A percentile compares a stretch with the other conserved stretches of the same genome.
These are phyloP conservation scores for Saxicola maurus DNA, from an alignment of 2,797 vertebrate genomes.

Conservation along the genomic window DNA sequence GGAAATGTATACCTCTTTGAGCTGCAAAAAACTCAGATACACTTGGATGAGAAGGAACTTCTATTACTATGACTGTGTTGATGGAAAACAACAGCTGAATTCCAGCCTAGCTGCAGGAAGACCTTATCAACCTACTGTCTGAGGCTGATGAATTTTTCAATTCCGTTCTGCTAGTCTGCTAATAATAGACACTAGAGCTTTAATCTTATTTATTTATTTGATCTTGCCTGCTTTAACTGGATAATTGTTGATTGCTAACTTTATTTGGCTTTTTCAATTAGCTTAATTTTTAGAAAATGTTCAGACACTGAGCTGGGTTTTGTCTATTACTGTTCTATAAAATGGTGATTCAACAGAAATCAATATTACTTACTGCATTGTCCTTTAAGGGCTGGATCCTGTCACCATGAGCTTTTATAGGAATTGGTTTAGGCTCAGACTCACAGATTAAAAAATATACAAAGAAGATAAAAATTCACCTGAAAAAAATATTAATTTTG, in stretches of 20 bases:
- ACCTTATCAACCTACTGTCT: not conserved
- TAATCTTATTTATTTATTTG: conserved; percentile 56
- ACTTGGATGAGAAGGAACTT: not conserved
- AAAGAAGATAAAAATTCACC: not conserved
- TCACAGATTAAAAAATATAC: not conserved
- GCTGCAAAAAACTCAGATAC: not conserved
- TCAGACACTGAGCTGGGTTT: conserved; percentile 33
- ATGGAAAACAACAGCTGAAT: conserved; percentile 1
- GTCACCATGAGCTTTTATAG: not conserved
- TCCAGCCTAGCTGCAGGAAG: not conserved
- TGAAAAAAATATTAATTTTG: not conserved
- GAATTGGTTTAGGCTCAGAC: not conserved
- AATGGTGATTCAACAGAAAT: conserved; percentile 10
- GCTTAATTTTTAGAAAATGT: conserved; percentile 58
- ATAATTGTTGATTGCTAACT: conserved; percentile 57
- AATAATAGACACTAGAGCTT: conserved; percentile 25
- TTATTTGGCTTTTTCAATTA: conserved; percentile 63
- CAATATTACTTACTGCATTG: not conserved
- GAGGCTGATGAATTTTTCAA: conserved; percentile 32
- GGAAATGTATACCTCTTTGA: not conserved
- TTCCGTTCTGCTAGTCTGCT: not conserved
- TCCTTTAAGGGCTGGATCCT: not conserved
- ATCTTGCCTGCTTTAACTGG: conserved; percentile 38
- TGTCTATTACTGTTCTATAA: conserved; percentile 10
- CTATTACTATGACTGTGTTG: not conserved